Base-by-base conservation (phyloP, 2,113 vertebrate genomes). In the Xiphophorus couchianus region DNA sequence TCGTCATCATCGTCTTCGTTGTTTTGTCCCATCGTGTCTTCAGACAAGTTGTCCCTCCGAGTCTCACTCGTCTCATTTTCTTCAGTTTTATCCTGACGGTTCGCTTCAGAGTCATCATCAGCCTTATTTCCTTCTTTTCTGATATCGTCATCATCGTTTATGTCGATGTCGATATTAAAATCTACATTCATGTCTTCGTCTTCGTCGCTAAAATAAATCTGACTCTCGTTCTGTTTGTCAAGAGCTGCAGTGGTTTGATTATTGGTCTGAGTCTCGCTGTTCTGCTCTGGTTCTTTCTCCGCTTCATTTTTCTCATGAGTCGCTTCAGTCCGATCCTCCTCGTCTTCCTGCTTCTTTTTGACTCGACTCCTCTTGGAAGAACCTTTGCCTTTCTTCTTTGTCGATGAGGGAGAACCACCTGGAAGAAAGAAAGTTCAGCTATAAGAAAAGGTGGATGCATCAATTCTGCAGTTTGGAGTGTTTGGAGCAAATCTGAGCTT, bases 121-220 rank as follows among this genome's bases (percentile, higher is more conserved):
- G 14, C 44, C 44, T 48, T 48, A 44, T 5, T 48, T 48, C 17
- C 22, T 0, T 72, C 28, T 7, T 71, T 75, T 65, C 42, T 22
- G 25, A 30, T 31, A 25, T 58, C 42, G 2, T 73, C 39, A 0
- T 85, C 81, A 0, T 74, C 83, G 25, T 78, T 83, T 0, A 62
- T 77, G 71, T 89, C 76, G 0, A 71, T 4, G 71, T 86, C 73
- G 0, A 83, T 37, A 71, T 84, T 73, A 25, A 87, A 87, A 48
- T 89, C 84, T 37, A 84, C 77, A 2, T 84, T 68, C 85, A 86
- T 77, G 64, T 79, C 81, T 1, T 80, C 83, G 0, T 84, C 72
- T 0, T 79, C 42, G 0, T 89, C 81, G 13, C 87, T 81, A 3
- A 76, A 86, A 14, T 3, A 71, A 8, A 76, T 29, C 17, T 29